Base-by-base conservation (phyloP, 92 coral and sea anemone species). In the Bergia puertoricense region DNA sequence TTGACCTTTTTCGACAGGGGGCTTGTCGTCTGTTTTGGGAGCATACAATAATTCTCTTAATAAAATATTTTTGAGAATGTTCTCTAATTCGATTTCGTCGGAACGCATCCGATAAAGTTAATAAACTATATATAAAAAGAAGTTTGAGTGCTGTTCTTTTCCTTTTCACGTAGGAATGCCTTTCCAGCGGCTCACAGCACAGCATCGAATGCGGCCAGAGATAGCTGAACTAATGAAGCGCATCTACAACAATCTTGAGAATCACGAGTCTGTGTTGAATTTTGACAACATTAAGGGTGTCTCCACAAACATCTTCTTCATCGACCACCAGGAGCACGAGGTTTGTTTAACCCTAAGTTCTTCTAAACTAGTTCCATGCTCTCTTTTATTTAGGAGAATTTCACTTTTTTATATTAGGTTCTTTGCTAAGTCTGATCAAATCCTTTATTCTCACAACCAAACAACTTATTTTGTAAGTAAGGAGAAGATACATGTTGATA, bases 141-240 rank as follows among this genome's bases (percentile, higher is more conserved):
- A 20, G 1, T 77, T 77, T 45, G 43, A 54, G 59, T 54, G 59
- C 59, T 54, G 20, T 36, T 51, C 39, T 30, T 74, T 72, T 14
- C 36, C 44, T 3, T 43, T 30, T 42, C 41, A 2, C 42, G 2
- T 79, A 77, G 95, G 92, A 38, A 91, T 96, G 99, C 96, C 95
- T 0, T 91, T 82, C 84, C 89, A 86, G n/a, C 85, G 98, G 8
- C 90, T 96, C 10, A 91, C 92, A 13, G 89, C 92, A 46, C 98
- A 96, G 72, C 99, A 96, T 81, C 93, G 99, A 8, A 96, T 96
- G 99, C 96, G 99, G 36, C 99, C 99, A 0, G 99, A 96, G 90
- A 96, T 96, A 20, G 91, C 99, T 8, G 74, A 86, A n/a, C 91
- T 96, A 93, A 79, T 96, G 93, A 89, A 90, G 18, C 98, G 91